phyloP scores from a whole-genome alignment of 2,113 vertebrate genomes.

The Oncorhynchus nerka region DNA sequence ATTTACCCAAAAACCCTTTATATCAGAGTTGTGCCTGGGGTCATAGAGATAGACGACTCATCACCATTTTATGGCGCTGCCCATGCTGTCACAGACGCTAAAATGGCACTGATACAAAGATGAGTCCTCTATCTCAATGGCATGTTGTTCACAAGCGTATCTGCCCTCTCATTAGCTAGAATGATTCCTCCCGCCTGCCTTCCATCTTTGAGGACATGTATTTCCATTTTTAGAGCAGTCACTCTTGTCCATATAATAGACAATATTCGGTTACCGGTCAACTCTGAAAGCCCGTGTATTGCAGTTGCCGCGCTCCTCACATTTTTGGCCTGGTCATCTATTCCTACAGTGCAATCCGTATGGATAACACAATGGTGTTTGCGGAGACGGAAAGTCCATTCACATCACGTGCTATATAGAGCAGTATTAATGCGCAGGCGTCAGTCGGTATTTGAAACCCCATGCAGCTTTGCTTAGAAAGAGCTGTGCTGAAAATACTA shows the following conservation, averaged over 20 bases:
- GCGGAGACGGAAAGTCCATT: neutral
- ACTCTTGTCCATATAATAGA: too few relatives aligned
- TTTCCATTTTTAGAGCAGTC: too few relatives aligned
- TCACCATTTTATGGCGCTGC: too few relatives aligned
- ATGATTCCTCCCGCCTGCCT: too few relatives aligned
- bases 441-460: slow-evolving; percentile 20
- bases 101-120: neutral
- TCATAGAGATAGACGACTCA: too few relatives aligned
- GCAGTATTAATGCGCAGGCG: slow-evolving; percentile 36
- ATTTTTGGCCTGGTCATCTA: slow-evolving; percentile 30
- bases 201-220: too few relatives aligned
- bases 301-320: slow-evolving; percentile 25
- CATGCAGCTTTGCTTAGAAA: neutral
- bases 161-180: too few relatives aligned
- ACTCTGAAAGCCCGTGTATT: slow-evolving; percentile 35
- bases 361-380: neutral
- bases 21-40: too few relatives aligned
- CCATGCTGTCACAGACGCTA: neutral
- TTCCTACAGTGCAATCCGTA: neutral
- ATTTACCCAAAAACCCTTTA: too few relatives aligned
- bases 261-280: slow-evolving; percentile 9
- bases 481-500: neutral
- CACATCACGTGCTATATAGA: slow-evolving; percentile 18
- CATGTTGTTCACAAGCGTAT: too few relatives aligned
- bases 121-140: too few relatives aligned